These are phyloP conservation scores for Gyrodactylus salaris DNA, from an alignment of 1,140 invertebrate genomes.

Conservation along the genomic window DNA sequence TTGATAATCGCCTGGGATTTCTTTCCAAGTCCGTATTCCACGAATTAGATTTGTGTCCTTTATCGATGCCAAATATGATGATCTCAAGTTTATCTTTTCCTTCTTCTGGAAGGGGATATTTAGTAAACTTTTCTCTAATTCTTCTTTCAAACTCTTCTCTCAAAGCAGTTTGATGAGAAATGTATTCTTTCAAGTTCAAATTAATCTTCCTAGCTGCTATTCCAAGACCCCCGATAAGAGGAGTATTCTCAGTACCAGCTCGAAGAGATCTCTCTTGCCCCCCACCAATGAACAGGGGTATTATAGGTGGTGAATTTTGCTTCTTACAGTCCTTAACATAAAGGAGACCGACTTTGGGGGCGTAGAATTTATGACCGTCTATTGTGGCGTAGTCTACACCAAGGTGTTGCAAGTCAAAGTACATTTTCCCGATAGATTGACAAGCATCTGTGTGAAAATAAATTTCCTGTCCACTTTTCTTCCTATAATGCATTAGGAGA, in stretches of 20 bases:
- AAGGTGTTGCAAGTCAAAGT: not conserved
- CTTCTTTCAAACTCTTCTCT: not conserved
- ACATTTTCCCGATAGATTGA: not conserved
- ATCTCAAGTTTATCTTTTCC: not conserved
- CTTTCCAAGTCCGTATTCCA: not conserved
- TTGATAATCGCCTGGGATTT: not conserved
- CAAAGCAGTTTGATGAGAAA: not conserved
- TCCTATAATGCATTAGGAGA: not conserved
- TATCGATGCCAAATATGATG: not conserved
- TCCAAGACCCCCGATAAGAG: not conserved
- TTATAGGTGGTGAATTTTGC: not conserved
- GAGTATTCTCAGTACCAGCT: not conserved
- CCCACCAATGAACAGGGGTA: not conserved
- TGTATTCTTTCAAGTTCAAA: not conserved
- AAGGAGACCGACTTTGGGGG: not conserved
- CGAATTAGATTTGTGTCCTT: not conserved
- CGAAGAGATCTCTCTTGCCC: not conserved
- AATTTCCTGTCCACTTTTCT: not conserved
- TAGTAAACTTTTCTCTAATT: not conserved
- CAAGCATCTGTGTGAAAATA: not conserved
- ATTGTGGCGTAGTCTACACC: not conserved
- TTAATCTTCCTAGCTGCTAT: not conserved
- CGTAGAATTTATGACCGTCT: not conserved
- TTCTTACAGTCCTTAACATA: not conserved
- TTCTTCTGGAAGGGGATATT: not conserved